Evolutionary conservation across 2,113 vertebrate species (phyloP), one percentile per base, ranked within the genome.

Genomic region (Cyprinodon tularosa): DNA sequence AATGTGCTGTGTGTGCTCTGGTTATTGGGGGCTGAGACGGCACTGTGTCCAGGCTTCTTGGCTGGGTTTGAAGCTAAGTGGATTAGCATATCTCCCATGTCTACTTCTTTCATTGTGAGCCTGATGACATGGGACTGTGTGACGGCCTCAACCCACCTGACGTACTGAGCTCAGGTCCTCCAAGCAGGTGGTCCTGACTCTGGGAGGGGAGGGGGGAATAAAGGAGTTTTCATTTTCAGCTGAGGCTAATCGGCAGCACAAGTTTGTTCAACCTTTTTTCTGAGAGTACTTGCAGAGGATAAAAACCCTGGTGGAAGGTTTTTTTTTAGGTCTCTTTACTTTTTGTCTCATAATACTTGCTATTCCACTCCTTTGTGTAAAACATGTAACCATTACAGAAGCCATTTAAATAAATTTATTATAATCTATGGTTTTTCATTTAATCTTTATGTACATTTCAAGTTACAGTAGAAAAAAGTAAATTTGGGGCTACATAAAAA

Each of bases 61-160:
- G 81, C 86, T 88, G 86, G 93, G 90, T 81, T 91, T 88, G 90
- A 93, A 78, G 86, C 85, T 94, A 94, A 94, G 92, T 89, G 90
- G 94, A 94, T 95, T 95, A 94, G 88, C 88, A 91, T 87, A 87
- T 90, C 90, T 93, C 81, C 72, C 88, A 90, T 91, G 85, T 91
- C 90, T 93, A 84, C 84, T 86, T 86, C 90, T 89, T 90, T 91
- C 84, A 78, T 80, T 80, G 82, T 91, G 89, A 89, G 81, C 65
- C 83, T 88, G 93, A 93, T 94, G 90, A 91, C 91, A 92, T 86
- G 85, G 88, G 87, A 92, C 89, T 84, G 80, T 88, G 81, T 93
- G 90, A 92, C 79, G 88, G 79, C 76, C 47, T 77, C 71, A 76
- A 91, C 89, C 86, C 82, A 88, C 90, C 91, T 92, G 88, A 90